A percentile compares a stretch with the other conserved stretches of the same genome.
phyloP scores from a whole-genome alignment of 2,113 vertebrate genomes.

The Camelus bactrianus region DNA sequence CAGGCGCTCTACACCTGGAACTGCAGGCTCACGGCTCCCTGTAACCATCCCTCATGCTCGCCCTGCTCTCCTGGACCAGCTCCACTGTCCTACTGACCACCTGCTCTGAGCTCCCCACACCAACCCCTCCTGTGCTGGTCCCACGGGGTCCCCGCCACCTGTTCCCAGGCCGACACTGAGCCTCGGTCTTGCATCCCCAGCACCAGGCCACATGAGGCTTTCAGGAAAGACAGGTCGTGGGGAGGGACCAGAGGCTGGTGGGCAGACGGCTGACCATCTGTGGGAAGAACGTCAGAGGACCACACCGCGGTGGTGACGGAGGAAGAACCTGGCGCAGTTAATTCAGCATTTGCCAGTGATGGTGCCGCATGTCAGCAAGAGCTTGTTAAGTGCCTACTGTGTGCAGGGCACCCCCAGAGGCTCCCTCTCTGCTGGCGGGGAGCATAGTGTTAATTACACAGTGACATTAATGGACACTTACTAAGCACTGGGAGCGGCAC shows the following conservation, averaged over 20 bases:
- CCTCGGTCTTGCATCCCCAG: background rate
- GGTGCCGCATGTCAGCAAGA: background rate
- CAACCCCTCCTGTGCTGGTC: background rate
- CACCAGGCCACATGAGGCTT: background rate
- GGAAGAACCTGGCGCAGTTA: background rate
- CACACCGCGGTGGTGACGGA: background rate
- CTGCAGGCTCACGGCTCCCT: background rate
- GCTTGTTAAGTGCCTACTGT: background rate
- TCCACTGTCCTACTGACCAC: background rate
- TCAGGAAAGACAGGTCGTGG: background rate
- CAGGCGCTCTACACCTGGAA: too few relatives aligned
- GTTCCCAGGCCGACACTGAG: background rate
- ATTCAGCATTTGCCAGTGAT: background rate
- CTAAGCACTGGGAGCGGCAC: background rate
- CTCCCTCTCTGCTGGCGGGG: background rate
- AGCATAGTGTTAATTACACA: accelerated
- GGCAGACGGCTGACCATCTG: background rate
- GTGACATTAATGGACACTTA: background rate
- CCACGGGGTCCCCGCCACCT: background rate
- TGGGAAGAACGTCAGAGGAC: background rate
- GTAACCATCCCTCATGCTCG: background rate
- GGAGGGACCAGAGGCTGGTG: background rate
- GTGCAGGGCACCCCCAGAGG: background rate
- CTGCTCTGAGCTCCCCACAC: background rate
- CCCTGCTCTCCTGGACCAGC: background rate